phyloP scores from a whole-genome alignment of 2,113 vertebrate genomes.

The Recurvirostra avosetta region DNA sequence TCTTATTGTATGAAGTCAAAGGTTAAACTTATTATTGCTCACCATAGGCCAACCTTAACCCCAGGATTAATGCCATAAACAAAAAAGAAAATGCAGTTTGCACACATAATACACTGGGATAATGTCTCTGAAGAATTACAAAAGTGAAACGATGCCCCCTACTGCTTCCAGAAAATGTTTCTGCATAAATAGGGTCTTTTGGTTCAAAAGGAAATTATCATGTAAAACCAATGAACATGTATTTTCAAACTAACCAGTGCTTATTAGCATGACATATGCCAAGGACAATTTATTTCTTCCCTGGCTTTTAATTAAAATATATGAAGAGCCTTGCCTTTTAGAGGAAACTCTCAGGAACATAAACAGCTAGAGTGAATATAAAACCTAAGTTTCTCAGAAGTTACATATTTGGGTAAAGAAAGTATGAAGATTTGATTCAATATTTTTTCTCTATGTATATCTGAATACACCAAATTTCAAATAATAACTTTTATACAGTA shows the following conservation, averaged over 20 bases:
- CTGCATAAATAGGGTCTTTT: background rate
- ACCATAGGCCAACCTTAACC: constrained; percentile 67
- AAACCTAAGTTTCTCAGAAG: background rate
- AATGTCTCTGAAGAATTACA: constrained; percentile 65
- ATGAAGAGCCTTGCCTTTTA: background rate
- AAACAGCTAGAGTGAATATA: background rate
- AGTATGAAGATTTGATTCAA: background rate
- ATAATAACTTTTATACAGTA: background rate
- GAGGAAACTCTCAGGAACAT: background rate
- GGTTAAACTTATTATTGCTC: constrained; percentile 74
- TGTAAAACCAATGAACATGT: background rate
- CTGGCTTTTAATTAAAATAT: constrained; percentile 41
- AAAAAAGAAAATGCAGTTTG: constrained; percentile 47
- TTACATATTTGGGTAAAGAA: background rate
- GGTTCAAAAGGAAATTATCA: constrained; percentile 7
- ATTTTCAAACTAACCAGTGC: background rate
- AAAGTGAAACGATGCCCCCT: constrained; percentile 75
- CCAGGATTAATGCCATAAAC: constrained; percentile 71
- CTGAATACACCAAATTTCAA: background rate
- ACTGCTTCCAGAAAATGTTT: constrained; percentile 32
- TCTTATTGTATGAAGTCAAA: constrained; percentile 60
- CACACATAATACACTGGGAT: background rate
- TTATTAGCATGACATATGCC: background rate
- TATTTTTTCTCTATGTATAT: background rate
- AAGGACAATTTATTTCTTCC: background rate